These are phyloP conservation scores for Triplophysa bombifrons DNA, from an alignment of 2,797 vertebrate genomes.

Conservation along the genomic window DNA sequence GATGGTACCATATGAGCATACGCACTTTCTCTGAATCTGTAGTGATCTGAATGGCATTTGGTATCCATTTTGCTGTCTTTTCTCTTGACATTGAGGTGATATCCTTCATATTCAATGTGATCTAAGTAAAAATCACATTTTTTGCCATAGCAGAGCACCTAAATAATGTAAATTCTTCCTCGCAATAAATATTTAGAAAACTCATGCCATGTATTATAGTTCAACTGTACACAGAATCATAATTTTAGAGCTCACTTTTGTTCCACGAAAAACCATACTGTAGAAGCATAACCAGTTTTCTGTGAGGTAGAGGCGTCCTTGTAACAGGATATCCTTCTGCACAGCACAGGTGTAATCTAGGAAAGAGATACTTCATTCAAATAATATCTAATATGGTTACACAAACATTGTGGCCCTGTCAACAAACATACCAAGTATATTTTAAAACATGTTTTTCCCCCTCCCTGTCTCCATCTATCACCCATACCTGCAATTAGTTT, in stretches of 20 bases:
- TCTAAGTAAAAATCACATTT: slow-evolving; percentile 69
- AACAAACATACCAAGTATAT: neutral
- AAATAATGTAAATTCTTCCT: neutral
- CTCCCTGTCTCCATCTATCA: slow-evolving; percentile 12
- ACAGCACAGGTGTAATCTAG: slow-evolving; percentile 92
- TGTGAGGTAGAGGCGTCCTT: slow-evolving; percentile 90
- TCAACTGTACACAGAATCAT: neutral
- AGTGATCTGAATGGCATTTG: slow-evolving; percentile 92
- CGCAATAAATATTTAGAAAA: neutral
- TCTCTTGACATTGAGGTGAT: slow-evolving; percentile 86
- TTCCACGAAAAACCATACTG: slow-evolving; percentile 94
- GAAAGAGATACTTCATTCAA: slow-evolving; percentile 11
- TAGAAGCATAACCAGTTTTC: slow-evolving; percentile 94
- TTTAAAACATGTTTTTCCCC: neutral
- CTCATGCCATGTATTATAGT: neutral
- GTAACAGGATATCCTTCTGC: slow-evolving; percentile 92
- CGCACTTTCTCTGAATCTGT: slow-evolving; percentile 86
- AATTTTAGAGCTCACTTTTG: slow-evolving; percentile 77
- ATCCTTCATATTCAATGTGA: slow-evolving; percentile 84
- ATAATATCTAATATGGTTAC: slow-evolving; percentile 10
- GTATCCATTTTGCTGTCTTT: slow-evolving; percentile 91
- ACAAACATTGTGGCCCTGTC: slow-evolving; percentile 9
- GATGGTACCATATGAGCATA: neutral
- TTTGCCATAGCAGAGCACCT: neutral
- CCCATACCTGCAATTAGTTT: slow-evolving; percentile 87